Evolutionary conservation across 92 coral and sea anemone species (phyloP).

Genomic region (Isaurus tuberculatus): DNA sequence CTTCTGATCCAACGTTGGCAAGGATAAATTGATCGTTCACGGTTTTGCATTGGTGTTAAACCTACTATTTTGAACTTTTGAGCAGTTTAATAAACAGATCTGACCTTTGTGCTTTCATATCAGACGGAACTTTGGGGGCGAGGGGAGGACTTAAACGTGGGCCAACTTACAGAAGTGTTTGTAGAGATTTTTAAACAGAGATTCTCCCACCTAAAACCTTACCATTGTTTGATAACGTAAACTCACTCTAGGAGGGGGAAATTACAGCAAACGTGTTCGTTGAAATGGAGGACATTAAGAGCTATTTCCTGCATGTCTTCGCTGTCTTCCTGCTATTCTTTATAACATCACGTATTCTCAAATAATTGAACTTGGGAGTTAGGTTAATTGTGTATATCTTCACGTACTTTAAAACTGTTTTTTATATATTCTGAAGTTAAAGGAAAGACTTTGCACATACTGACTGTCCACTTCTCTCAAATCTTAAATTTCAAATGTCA

Average conservation of each 20-base stretch:
- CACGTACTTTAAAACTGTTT: too few species aligned
- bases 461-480: too few species aligned
- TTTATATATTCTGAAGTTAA: too few species aligned
- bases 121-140: constrained; percentile 44
- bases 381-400: too few species aligned
- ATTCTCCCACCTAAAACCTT: background rate
- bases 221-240: background rate
- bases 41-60: too few species aligned
- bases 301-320: constrained; percentile 20
- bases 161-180: background rate
- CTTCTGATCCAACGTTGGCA: too few species aligned
- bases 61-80: too few species aligned
- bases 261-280: constrained; percentile 6
- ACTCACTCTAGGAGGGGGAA: constrained; percentile 11
- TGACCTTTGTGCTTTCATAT: constrained; percentile 3
- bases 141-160: background rate
- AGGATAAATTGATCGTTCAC: too few species aligned
- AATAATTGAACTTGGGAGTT: too few species aligned
- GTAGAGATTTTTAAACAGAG: background rate
- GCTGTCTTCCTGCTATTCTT: constrained; percentile 7
- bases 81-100: background rate
- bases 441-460: too few species aligned
- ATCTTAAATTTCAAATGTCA: background rate
- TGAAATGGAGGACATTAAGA: background rate
- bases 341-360: constrained; percentile 29